Base-by-base conservation (phyloP, 37 sponge, comb jelly and placozoan species). In the Mnemiopsis leidyi region DNA sequence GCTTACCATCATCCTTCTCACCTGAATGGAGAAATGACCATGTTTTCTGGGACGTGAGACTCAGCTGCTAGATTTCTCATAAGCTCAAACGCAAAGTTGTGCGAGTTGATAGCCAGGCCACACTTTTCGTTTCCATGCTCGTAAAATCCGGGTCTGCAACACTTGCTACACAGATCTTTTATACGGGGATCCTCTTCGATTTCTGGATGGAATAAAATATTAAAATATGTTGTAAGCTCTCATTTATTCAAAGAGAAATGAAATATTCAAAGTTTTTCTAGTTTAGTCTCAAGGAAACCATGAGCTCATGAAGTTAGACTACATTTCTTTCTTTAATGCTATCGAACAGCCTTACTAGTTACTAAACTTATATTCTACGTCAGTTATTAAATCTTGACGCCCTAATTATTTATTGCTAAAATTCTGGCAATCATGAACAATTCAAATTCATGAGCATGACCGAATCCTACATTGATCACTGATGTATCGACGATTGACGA, bases 31-130 rank as follows among this genome's bases (percentile, higher is more conserved):
- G 90, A 85, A 36, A 33, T 40, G 35, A 85, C 90, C 7, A 85
- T 85, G 61, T 85, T 85, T 23, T 85, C 90, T 28, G 40, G 61
- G 26, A 38, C 35, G 61, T 28, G 29, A 18, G 61, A 28, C 18
- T 32, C 34, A 31, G 26, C 32, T 26, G 79, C 32, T 21, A 85
- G 90, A 25, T 33, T 38, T 33, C 48, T 85, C 40, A 85, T 85
- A 29, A 85, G 90, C 40, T 85, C 90, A 33, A 85, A 85, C n/a
- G 90, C 90, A 33, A 85, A 85, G 32, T 38, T 40, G 90, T 85
- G 90, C 29, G 90, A 85, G 61, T 38, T 40, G 29, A 85, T 35
- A 29, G 90, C 90, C 36, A 85, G 61, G 61, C 90, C 90, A 33
- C 90, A 85, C 30, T 85, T 85, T 61, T 85, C 90, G 36, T 85